These are phyloP conservation scores for Lepilemur ruficaudatus DNA, from an alignment of 2,797 vertebrate species.

Conservation along the genomic window DNA sequence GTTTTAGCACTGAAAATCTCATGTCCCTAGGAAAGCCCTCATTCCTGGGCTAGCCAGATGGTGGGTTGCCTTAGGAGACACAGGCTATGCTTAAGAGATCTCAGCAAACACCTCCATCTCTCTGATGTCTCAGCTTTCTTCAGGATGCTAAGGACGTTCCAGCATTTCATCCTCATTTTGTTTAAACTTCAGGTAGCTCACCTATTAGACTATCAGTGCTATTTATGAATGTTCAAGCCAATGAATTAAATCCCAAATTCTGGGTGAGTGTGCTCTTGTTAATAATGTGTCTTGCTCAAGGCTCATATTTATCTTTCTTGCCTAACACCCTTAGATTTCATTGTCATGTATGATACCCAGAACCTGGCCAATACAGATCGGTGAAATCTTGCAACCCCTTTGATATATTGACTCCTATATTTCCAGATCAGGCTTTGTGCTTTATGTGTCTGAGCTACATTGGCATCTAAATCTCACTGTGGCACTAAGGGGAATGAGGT, in stretches of 20 bases:
- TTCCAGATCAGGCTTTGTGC: background rate
- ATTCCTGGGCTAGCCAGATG: background rate
- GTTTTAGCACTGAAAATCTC: background rate
- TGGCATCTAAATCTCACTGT: background rate
- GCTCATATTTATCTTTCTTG: background rate
- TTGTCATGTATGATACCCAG: background rate
- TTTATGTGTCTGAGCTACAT: background rate
- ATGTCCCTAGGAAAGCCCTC: background rate
- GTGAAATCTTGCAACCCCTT: background rate
- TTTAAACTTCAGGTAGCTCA: background rate
- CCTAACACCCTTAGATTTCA: background rate
- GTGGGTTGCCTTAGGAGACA: background rate
- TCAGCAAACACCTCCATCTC: background rate
- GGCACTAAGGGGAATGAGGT: background rate
- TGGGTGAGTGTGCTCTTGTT: background rate
- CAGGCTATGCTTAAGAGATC: background rate
- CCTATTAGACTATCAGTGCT: background rate
- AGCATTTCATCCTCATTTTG: background rate
- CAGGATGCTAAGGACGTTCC: background rate
- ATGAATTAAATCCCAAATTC: background rate
- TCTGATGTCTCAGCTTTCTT: background rate
- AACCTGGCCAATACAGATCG: background rate
- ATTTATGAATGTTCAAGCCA: background rate
- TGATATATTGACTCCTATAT: background rate
- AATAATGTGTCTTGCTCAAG: background rate